These are phyloP conservation scores for Dermochelys coriacea DNA, from an alignment of 2,797 vertebrate species.

Conservation along the genomic window DNA sequence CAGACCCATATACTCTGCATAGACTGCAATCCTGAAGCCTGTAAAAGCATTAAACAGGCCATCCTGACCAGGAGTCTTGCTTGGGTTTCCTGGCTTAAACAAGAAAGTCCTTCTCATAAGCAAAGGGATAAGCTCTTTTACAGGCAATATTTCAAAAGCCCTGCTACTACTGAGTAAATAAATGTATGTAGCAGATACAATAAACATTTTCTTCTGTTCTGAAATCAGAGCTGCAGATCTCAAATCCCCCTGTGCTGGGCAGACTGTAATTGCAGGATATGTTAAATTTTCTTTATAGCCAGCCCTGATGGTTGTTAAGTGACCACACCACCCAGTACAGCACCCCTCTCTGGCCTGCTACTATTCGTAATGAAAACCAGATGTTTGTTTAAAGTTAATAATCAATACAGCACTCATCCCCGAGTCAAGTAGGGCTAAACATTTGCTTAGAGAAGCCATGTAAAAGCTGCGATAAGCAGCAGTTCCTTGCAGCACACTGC, in stretches of 20 bases:
- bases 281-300: constrained; percentile 88
- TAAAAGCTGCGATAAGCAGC: constrained; percentile 80
- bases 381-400: constrained; percentile 89
- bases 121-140: constrained; percentile 59
- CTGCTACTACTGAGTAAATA: constrained; percentile 78
- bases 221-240: constrained; percentile 84
- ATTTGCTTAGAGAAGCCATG: constrained; percentile 89
- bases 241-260: constrained; percentile 79
- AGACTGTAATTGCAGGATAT: constrained; percentile 90
- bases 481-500: constrained; percentile 71
- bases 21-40: constrained; percentile 63
- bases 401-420: constrained; percentile 87
- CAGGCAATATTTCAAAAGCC: constrained; percentile 71
- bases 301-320: constrained; percentile 83
- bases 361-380: constrained; percentile 89
- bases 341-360: constrained; percentile 81
- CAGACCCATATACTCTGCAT: constrained; percentile 27
- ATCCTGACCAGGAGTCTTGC: constrained; percentile 31
- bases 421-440: constrained; percentile 84
- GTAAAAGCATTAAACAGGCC: constrained; percentile 73
- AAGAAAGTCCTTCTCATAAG: constrained; percentile 70
- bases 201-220: constrained; percentile 84
- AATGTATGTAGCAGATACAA: constrained; percentile 82
- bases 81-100: constrained; percentile 67
- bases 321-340: constrained; percentile 80